Percentiles rank a stretch among this genome's conserved stretches.
phyloP scores from a whole-genome alignment of 2,113 vertebrate genomes.

The Todiramphus chloris region DNA sequence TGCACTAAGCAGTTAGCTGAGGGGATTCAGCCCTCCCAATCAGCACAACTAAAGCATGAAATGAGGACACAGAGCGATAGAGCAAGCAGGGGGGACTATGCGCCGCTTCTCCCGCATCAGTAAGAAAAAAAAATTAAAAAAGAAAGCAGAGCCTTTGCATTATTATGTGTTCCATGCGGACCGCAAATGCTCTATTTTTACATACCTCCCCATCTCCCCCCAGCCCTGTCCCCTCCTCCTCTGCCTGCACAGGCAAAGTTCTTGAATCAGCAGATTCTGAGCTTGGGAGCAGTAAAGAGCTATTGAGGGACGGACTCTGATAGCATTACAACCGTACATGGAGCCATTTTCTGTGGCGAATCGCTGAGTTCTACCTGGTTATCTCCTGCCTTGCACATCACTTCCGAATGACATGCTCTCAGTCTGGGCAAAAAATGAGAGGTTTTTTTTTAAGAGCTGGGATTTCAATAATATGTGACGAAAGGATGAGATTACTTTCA shows the following conservation, averaged over 20 bases:
- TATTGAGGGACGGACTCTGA: slow-evolving; percentile 81
- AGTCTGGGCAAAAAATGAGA: slow-evolving; percentile 84
- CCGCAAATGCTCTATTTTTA: slow-evolving; percentile 65
- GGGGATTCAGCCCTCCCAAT: slow-evolving; percentile 76
- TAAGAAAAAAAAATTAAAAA: not conserved
- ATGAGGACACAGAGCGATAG: slow-evolving; percentile 73
- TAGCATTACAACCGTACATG: slow-evolving; percentile 84
- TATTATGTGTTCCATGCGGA: slow-evolving; percentile 65
- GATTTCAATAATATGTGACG: slow-evolving; percentile 87
- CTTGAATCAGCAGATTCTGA: slow-evolving; percentile 85
- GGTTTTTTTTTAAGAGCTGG: slow-evolving; percentile 79
- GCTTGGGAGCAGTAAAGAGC: slow-evolving; percentile 79
- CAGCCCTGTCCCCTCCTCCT: slow-evolving; percentile 65
- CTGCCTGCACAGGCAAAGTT: slow-evolving; percentile 71
- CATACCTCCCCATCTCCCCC: slow-evolving; percentile 65
- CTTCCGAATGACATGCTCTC: slow-evolving; percentile 87
- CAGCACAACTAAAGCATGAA: slow-evolving; percentile 79
- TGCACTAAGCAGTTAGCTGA: slow-evolving; percentile 71
- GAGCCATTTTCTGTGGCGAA: slow-evolving; percentile 87
- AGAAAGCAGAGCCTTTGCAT: slow-evolving; percentile 65
- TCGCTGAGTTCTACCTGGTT: slow-evolving; percentile 86
- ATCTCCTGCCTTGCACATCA: slow-evolving; percentile 87
- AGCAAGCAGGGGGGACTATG: not conserved
- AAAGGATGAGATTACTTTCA: slow-evolving; percentile 85
- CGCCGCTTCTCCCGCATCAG: not conserved